phyloP scores from a whole-genome alignment of 2,113 vertebrate genomes.

The Maccullochella peelii region DNA sequence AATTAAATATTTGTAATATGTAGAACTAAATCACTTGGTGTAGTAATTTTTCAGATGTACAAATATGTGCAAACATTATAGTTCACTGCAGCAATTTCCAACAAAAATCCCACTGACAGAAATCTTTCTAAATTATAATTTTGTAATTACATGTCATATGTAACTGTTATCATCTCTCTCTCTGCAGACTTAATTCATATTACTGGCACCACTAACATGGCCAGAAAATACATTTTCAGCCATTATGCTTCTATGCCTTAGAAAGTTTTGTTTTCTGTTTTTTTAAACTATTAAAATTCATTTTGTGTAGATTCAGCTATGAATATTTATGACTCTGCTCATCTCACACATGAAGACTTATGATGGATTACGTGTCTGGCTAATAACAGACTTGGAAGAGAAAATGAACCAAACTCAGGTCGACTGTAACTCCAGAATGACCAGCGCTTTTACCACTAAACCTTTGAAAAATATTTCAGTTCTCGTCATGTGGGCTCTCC shows the following conservation, averaged over 20 bases:
- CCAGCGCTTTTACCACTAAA: neutral
- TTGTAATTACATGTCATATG: neutral
- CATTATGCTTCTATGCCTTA: neutral
- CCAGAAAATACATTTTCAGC: neutral
- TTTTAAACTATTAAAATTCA: neutral
- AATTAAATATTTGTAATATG: neutral
- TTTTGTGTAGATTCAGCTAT: slow-evolving; percentile 5
- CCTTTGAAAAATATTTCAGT: neutral
- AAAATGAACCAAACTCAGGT: neutral
- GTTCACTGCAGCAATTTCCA: neutral
- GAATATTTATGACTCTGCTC: slow-evolving; percentile 34
- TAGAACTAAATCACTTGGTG: neutral
- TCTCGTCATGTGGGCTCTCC: neutral
- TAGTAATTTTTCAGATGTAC: neutral
- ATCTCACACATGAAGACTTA: slow-evolving; percentile 29
- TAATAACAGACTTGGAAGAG: neutral
- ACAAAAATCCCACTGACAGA: neutral
- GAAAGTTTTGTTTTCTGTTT: slow-evolving; percentile 1
- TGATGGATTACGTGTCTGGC: slow-evolving; percentile 1
- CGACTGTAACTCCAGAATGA: neutral
- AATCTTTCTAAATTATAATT: neutral
- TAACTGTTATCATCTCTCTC: neutral
- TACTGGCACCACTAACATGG: neutral
- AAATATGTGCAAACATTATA: neutral
- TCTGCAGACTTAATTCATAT: neutral